These are phyloP conservation scores for Holothuria scabra DNA, from an alignment of 53 echinoderm and acorn worm genomes.

Conservation along the genomic window DNA sequence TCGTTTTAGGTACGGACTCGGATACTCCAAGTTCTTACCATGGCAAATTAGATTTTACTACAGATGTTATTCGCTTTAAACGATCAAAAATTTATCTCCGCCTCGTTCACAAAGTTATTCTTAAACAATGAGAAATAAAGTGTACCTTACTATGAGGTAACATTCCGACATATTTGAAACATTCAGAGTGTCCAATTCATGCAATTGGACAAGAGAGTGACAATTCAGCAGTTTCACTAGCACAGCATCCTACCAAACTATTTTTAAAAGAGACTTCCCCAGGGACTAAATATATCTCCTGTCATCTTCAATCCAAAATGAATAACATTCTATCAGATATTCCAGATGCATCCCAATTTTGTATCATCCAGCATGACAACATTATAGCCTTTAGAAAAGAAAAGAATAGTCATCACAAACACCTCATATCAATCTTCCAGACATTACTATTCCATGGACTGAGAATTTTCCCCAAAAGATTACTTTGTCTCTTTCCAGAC, in stretches of 20 bases:
- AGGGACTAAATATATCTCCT: no score
- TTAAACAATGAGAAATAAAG: neutral
- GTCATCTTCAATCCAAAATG: neutral
- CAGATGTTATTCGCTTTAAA: neutral
- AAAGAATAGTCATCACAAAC: neutral
- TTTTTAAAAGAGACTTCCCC: conserved; percentile 5
- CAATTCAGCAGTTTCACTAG: no score
- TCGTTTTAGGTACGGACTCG: conserved; percentile 3
- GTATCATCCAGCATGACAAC: conserved; percentile 8
- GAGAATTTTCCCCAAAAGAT: neutral
- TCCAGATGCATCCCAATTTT: no score
- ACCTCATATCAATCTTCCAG: neutral
- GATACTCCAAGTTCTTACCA: neutral
- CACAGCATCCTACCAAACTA: neutral
- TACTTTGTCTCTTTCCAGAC: neutral
- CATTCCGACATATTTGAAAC: neutral
- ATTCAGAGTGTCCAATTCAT: neutral
- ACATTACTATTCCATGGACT: neutral
- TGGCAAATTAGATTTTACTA: conserved; percentile 20
- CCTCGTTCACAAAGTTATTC: neutral
- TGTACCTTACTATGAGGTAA: neutral
- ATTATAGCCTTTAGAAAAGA: conserved; percentile 18
- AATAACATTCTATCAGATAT: no score
- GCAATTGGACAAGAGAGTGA: neutral
- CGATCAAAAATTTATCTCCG: neutral